Evolutionary conservation across 2,113 vertebrate species (phyloP).

Genomic region (Tachysurus vachellii): DNA sequence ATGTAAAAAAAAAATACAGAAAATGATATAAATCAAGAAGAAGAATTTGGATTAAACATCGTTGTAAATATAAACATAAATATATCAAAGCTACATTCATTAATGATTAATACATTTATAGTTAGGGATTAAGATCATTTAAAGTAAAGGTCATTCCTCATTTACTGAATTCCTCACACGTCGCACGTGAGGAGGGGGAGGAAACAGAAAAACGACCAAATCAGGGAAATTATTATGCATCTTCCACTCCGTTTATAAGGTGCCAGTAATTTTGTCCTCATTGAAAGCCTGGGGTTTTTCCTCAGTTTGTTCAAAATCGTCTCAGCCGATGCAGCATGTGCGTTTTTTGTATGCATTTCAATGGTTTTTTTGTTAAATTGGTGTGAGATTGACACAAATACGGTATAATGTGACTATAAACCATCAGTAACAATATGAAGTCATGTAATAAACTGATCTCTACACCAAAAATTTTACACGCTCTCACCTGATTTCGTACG

Average conservation of each 20-base stretch:
- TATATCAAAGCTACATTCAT: constrained; percentile 63
- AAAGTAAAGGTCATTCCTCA: constrained; percentile 36
- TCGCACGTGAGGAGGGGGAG: not conserved
- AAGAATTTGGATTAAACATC: constrained; percentile 17
- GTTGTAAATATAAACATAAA: constrained; percentile 34
- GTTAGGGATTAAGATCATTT: constrained; percentile 60
- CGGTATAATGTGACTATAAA: not conserved
- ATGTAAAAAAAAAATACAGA: not conserved
- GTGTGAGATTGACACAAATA: too few species aligned
- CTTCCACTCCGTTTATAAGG: not conserved
- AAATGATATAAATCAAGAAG: not conserved
- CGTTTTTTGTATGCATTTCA: too few species aligned
- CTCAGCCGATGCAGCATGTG: not conserved
- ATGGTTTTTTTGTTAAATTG: not conserved
- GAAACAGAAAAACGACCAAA: not conserved
- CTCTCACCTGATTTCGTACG: not conserved
- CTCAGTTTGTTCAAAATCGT: not conserved
- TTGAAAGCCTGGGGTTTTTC: not conserved
- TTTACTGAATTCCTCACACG: not conserved
- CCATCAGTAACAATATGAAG: not conserved
- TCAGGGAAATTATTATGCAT: constrained; percentile 63
- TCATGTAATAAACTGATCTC: not conserved
- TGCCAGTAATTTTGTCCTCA: not conserved
- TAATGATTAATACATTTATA: constrained; percentile 62
- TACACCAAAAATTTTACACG: not conserved